A percentile compares a stretch with the other conserved stretches of the same genome.
Conservation (phyloP, 92 coral and sea anemone genomes). For the Paramuricea clavata region DNA sequence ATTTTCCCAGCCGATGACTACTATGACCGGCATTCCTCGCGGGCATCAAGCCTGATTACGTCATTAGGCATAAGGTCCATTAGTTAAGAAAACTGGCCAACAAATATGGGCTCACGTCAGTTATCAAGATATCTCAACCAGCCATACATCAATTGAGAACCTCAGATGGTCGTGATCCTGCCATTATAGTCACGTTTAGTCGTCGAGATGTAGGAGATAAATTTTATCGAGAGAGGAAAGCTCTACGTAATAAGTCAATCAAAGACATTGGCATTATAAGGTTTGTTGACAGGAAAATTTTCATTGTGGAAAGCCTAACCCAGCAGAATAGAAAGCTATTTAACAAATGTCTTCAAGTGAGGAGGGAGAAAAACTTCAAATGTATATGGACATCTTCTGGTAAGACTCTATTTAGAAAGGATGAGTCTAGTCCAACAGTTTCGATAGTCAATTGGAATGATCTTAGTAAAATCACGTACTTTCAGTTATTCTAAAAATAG, state of each 20-base stretch:
- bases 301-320: constrained; percentile 14
- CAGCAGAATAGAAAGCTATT: constrained; percentile 18
- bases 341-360: constrained; percentile 20
- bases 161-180: neutral
- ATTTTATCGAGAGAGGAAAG: constrained; percentile 14
- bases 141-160: neutral
- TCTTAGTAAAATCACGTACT: neutral
- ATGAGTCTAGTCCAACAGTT: constrained; percentile 17
- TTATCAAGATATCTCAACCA: neutral
- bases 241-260: constrained; percentile 7
- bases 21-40: too few relatives aligned
- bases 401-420: neutral
- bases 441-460: neutral
- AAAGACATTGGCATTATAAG: constrained; percentile 14
- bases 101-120: neutral
- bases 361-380: constrained; percentile 11
- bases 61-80: too few relatives aligned
- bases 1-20: too few relatives aligned
- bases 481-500: too few relatives aligned
- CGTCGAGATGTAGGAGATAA: constrained; percentile 11
- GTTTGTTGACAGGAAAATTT: neutral
- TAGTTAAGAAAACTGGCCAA: neutral
- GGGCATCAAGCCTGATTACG: too few relatives aligned
- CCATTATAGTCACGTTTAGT: constrained; percentile 11
- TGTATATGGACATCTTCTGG: constrained; percentile 32